Evolutionary conservation across 2,113 vertebrate genomes (phyloP), one percentile per base, ranked within the genome.

Genomic region (Hydropotes inermis): DNA sequence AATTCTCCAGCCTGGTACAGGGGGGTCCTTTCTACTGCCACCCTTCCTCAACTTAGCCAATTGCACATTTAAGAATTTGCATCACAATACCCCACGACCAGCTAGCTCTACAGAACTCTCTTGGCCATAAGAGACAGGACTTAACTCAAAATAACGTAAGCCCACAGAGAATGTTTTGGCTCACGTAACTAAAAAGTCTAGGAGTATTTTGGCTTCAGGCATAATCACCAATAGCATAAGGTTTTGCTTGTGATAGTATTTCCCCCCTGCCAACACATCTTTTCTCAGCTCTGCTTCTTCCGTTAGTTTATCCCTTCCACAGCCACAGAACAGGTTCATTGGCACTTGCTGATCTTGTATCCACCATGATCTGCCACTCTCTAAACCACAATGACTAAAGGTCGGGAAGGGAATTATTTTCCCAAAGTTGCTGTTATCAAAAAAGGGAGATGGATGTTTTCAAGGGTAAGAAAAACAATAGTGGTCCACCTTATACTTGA

Each of bases 121-220:
- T 76, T 86, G 81, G 52, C 95, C 79, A 1, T 85, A 79, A 89
- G 33, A 60, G 36, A 92, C 2, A 61, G 57, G 70, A 85, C n/a
- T 84, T 82, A n/a, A 88, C 85, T 88, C 67, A 76, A 92, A 97
- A 94, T 86, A 97, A 89, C 54, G n/a, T 83, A 25, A 91, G 86
- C 17, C 39, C 39, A 16, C 60, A 86, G n/a, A 50, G 55, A 91
- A 93, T 36, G 28, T 50, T 88, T 94, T 86, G 57, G 85, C 57
- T 94, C 87, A 47, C 21, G 64, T 23, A 96, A 55, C 79, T 74
- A 76, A 83, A 84, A 91, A 60, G 55, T 78, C 52, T 60, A 74
- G n/a, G 58, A 43, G 45, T 86, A 64, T 52, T 81, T 94, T 45
- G 58, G 45, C 45, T 97, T 92, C 23, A 67, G 67, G n/a, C 28